Conservation (phyloP, 2,113 vertebrate genomes). For the Passerina amoena region DNA sequence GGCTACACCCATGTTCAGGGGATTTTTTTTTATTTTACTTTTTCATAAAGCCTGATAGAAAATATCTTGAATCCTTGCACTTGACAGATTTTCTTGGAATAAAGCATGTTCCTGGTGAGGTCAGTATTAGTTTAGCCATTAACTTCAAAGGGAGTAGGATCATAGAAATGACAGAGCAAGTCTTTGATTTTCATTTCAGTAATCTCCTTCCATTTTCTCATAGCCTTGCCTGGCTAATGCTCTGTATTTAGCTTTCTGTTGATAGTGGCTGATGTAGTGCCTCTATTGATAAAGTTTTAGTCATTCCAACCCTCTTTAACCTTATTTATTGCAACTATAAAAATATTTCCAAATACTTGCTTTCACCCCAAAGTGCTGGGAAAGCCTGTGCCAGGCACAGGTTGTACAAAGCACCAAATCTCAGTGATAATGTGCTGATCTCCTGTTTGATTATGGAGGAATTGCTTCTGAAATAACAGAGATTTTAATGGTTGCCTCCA, state of each 20-base stretch:
- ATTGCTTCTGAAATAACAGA: slow-evolving; percentile 49
- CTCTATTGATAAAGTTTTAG: slow-evolving; percentile 17
- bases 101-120: slow-evolving; percentile 39
- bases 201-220: slow-evolving; percentile 55
- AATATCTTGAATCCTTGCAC: slow-evolving; percentile 35
- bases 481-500: slow-evolving; percentile 56
- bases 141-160: slow-evolving; percentile 60
- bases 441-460: slow-evolving; percentile 45
- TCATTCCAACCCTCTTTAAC: slow-evolving; percentile 33
- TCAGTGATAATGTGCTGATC: neutral
- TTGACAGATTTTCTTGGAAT: slow-evolving; percentile 43
- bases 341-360: neutral
- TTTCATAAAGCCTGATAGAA: neutral
- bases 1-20: neutral
- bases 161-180: slow-evolving; percentile 46
- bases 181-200: slow-evolving; percentile 58
- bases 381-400: neutral
- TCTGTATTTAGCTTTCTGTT: slow-evolving; percentile 2
- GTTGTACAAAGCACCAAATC: neutral
- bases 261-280: slow-evolving; percentile 31
- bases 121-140: slow-evolving; percentile 65
- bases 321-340: neutral
- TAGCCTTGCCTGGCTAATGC: neutral
- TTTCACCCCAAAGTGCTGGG: neutral
- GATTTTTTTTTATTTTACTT: neutral